Base-by-base conservation (phyloP, 2,888 invertebrate species). In the Ectropis crepuscularia region DNA sequence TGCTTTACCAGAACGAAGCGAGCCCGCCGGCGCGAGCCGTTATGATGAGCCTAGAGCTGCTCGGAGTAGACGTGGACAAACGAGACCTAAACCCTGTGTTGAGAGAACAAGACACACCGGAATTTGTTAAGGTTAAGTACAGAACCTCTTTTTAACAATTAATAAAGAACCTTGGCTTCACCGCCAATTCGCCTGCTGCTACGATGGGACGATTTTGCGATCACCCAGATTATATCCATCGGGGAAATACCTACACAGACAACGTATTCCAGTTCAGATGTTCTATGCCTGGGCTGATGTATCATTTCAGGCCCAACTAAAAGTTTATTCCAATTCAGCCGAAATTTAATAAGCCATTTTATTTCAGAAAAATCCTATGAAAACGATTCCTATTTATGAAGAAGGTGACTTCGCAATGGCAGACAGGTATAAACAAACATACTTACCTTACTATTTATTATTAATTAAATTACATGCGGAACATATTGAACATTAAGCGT, bases 11-110 rank as follows among this genome's bases (percentile, higher is more conserved):
- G 72, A 67, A 58, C 5, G 76, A 85, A 12, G 78, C 70, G 37
- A 93, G 92, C 65, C 92, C 92, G 0, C 92, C 92, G 1, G 86
- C 85, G 0, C 79, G 92, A 36, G 80, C 92, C 0, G 90, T 87
- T 6, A 80, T 86, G 78, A 89, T 93, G 86, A 68, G 87, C 2
- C 79, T 85, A 0, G 85, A 89, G 49, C 79, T 91, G 5, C 75
- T 92, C 12, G 83, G 82, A 0, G 50, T 89, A 8, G 61, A 85
- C 6, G 72, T 87, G 11, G 78, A 86, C 7, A 62, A 75, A 39
- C 74, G 68, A 55, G 78, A 85, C 12, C 63, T 90, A 28, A 89
- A 91, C 67, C 88, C 92, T 1, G 53, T 92, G 2, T 64, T 82
- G 6, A 69, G 90, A 5, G 88, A 90, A 49, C 91, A 91, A 66